These are phyloP conservation scores for Zhengitettix transpicula DNA, from an alignment of 2,888 invertebrate species.

Conservation along the genomic window DNA sequence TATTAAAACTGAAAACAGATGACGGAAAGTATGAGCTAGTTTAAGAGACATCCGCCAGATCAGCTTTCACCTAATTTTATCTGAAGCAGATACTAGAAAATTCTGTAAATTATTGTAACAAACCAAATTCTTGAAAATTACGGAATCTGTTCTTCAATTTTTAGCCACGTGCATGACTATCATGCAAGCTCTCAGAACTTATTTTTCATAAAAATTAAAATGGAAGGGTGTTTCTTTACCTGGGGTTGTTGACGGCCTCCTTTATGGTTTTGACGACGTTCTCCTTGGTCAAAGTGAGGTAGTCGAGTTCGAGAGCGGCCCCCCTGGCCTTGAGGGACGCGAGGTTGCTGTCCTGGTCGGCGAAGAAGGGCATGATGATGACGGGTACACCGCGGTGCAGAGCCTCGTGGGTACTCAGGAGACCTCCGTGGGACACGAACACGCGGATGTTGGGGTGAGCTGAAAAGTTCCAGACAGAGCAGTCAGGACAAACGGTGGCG, in stretches of 20 bases:
- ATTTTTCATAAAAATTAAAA: no score
- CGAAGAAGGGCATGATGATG: slow-evolving; percentile 49
- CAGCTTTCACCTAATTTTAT: no score
- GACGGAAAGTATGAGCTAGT: no score
- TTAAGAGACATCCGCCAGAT: no score
- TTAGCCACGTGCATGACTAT: no score
- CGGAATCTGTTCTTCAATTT: no score
- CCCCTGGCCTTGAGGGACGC: slow-evolving; percentile 40
- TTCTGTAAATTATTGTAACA: no score
- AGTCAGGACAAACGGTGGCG: no score
- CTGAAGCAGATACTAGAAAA: no score
- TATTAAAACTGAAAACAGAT: no score
- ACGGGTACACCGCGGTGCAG: slow-evolving; percentile 48
- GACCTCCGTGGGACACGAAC: slow-evolving; percentile 51
- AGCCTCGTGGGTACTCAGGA: slow-evolving; percentile 48
- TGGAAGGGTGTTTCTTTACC: not conserved
- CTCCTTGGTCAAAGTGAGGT: slow-evolving; percentile 37
- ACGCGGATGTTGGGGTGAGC: slow-evolving; percentile 49
- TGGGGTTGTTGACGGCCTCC: slow-evolving; percentile 27
- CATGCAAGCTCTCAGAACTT: no score
- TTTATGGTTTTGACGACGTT: slow-evolving; percentile 35
- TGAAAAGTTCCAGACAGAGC: slow-evolving; percentile 19
- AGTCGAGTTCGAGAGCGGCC: slow-evolving; percentile 37
- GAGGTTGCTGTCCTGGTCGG: slow-evolving; percentile 51
- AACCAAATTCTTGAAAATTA: no score